These are phyloP conservation scores for Morone saxatilis DNA, from an alignment of 2,113 vertebrate genomes.

Conservation along the genomic window DNA sequence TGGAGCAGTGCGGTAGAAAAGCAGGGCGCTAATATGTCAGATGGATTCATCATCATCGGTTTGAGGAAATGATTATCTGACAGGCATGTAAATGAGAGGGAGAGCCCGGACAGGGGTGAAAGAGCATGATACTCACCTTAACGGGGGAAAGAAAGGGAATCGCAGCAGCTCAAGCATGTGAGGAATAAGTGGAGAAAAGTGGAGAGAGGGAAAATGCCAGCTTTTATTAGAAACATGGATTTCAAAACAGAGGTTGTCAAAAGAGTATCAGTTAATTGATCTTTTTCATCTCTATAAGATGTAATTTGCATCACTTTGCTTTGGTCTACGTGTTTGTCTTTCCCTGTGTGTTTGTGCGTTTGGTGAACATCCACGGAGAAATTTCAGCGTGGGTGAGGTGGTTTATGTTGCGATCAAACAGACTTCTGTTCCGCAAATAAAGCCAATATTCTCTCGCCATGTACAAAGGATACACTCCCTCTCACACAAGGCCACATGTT, in stretches of 20 bases:
- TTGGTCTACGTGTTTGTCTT: constrained; percentile 16
- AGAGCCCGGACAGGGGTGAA: constrained; percentile 29
- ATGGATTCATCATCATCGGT: constrained; percentile 55
- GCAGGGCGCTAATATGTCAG: constrained; percentile 25
- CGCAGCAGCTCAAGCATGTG: constrained; percentile 15
- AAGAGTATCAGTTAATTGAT: constrained; percentile 41
- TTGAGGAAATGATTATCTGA: constrained; percentile 49
- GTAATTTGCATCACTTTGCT: constrained; percentile 53
- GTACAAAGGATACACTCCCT: neutral
- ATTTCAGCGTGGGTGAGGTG: neutral
- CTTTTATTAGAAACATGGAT: constrained; percentile 45
- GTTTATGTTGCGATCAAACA: constrained; percentile 7
- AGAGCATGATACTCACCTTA: constrained; percentile 15
- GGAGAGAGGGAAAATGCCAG: constrained; percentile 40
- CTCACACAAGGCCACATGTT: neutral
- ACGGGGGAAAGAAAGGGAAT: constrained; percentile 13
- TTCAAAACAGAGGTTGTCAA: constrained; percentile 30
- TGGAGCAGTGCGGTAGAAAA: constrained; percentile 6
- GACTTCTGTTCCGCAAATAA: neutral
- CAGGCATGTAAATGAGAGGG: constrained; percentile 36
- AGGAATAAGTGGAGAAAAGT: constrained; percentile 13
- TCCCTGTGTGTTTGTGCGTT: neutral
- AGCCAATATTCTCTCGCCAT: neutral
- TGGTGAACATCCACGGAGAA: neutral
- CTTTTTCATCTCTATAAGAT: constrained; percentile 46